Evolutionary conservation across 37 sponge, comb jelly and placozoan genomes (phyloP).

Genomic region (Cladorhizidae sp.): DNA sequence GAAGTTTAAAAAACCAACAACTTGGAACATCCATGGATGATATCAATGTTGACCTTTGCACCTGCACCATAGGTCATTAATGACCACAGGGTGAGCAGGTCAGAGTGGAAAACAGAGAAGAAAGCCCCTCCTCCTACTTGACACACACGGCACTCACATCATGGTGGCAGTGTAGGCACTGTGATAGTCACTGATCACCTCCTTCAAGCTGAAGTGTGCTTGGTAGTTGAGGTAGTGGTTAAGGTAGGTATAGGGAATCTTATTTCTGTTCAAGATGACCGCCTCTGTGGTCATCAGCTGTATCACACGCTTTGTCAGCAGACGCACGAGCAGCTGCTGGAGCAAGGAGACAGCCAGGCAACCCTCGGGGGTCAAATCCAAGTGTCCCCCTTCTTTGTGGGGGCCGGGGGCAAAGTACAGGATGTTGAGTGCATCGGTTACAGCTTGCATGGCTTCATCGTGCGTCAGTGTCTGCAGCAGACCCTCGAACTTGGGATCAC

Average conservation of each 20-base stretch:
- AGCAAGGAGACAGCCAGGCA: conserved; percentile 52
- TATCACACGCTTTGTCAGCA: conserved; percentile 62
- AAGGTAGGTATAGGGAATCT: conserved; percentile 63
- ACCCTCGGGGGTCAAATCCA: conserved; percentile 41
- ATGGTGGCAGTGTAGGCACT: conserved; percentile 6
- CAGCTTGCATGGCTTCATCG: conserved; percentile 28
- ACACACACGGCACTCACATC: conserved; percentile 23
- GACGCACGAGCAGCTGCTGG: conserved; percentile 66
- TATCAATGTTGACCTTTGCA: too few relatives aligned
- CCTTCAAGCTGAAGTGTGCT: conserved; percentile 81
- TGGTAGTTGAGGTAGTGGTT: conserved; percentile 78
- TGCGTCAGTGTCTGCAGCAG: conserved; percentile 20
- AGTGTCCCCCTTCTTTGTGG: conserved; percentile 1
- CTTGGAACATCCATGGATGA: too few relatives aligned
- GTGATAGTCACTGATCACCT: conserved; percentile 42
- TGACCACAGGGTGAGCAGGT: too few relatives aligned
- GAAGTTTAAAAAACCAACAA: too few relatives aligned
- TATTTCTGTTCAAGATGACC: conserved; percentile 46
- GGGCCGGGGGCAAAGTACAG: conserved; percentile 21
- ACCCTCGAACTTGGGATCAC: conserved; percentile 48
- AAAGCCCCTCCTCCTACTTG: background rate
- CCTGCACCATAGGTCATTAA: too few relatives aligned
- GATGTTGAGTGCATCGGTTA: conserved; percentile 33
- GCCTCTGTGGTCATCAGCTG: conserved; percentile 82
- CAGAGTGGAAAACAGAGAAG: too few relatives aligned